Evolutionary conservation across 2,888 invertebrate species (phyloP).

Genomic region (Eurytoma adleriae): DNA sequence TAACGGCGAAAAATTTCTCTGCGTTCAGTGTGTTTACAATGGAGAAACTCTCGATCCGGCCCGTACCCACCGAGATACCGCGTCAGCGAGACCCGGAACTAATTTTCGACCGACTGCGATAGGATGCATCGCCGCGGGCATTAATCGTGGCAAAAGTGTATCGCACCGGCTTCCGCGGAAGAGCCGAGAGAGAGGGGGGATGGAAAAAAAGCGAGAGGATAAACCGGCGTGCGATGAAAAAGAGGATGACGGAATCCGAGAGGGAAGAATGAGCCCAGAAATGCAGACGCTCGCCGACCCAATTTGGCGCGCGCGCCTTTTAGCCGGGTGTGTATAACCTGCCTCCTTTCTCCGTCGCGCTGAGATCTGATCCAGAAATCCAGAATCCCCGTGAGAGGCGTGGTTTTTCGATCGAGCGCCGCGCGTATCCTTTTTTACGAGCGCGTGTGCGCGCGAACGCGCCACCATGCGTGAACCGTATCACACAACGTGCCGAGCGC

Average conservation of each 20-base stretch:
- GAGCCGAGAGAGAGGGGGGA: neutral
- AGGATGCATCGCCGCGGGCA: no score
- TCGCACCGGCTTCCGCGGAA: no score
- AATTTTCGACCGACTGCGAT: neutral
- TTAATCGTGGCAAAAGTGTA: no score
- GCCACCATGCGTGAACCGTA: neutral
- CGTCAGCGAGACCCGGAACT: slow-evolving; percentile 21
- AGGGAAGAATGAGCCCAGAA: slow-evolving; percentile 32
- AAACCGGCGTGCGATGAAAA: slow-evolving; percentile 13
- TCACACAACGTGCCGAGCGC: neutral
- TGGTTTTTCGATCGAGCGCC: neutral
- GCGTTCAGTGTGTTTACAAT: slow-evolving; percentile 2
- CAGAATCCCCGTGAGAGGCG: slow-evolving; percentile 52
- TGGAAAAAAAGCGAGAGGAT: slow-evolving; percentile 31
- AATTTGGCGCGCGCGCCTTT: slow-evolving; percentile 62
- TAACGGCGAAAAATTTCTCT: neutral
- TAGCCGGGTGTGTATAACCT: slow-evolving; percentile 7
- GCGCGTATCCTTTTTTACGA: slow-evolving; percentile 4
- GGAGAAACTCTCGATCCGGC: slow-evolving; percentile 7
- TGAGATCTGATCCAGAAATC: slow-evolving; percentile 62
- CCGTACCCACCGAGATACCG: no score
- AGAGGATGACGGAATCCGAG: slow-evolving; percentile 34
- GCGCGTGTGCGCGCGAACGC: neutral
- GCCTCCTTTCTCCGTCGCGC: slow-evolving; percentile 71
- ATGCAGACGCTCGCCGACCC: slow-evolving; percentile 64